Base-by-base conservation (phyloP, 2,797 vertebrate species). In the Thunnus albacares region DNA sequence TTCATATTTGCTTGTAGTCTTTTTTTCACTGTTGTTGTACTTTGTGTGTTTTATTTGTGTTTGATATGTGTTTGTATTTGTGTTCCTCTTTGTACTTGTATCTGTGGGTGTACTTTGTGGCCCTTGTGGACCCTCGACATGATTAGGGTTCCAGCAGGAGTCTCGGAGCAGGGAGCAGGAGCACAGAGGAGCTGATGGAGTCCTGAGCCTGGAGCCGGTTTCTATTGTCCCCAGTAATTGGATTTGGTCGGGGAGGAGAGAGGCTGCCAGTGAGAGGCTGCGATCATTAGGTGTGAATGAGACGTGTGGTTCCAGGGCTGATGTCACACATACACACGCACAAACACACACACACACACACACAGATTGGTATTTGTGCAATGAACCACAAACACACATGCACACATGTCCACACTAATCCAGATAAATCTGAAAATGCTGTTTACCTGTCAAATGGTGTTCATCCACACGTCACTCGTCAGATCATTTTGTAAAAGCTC, bases 201-300 rank as follows among this genome's bases (percentile, higher is more conserved):
- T 73, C 79, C 82, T 56, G 80, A 87, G 90, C 67, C 62, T 75
- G 78, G 81, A 87, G 89, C 79, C 55, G 82, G 86, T 84, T 81
- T 82, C 93, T 90, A 94, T 95, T 96, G 94, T 95, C 85, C 71
- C 33, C 20, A 10, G 83, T 95, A 95, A 95, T 95, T 96, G 95
- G 94, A 94, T 95, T 94, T 91, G 83, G 88, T 87, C 88, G 82
- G 73, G 84, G 77, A 90, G 86, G 84, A 91, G 82, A 92, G 88
- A 93, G 85, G 83, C 84, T 82, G 87, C 71, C 79, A 71, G 74
- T 88, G 83, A 90, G 88, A 92, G 90, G 80, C 77, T 81, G 72
- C 43, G 51, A 79, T 93, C 89, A 95, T 94, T 94, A 93, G 91
- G 87, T 89, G 91, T 92, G 90, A 94, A 94, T 93, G 85, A 89